Evolutionary conservation across 2,113 vertebrate species (phyloP).

Genomic region (Elanoides forficatus): DNA sequence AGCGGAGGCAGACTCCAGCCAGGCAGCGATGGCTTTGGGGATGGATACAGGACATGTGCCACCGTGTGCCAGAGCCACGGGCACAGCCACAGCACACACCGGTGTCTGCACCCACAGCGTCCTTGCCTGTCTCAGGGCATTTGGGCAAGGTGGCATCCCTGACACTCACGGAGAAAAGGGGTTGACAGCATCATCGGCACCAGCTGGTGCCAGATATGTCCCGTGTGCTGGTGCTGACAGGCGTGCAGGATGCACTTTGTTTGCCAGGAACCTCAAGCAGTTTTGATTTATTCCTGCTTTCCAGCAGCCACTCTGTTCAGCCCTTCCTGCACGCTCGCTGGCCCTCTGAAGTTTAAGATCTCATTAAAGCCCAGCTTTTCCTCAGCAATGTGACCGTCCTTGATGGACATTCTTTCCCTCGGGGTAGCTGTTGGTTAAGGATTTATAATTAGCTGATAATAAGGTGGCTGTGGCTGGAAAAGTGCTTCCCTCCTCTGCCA

Average conservation of each 20-base stretch:
- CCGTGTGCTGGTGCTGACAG: fast-evolving
- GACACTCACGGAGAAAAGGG: neutral
- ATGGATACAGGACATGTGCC: fast-evolving
- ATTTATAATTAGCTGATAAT: neutral
- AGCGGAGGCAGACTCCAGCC: neutral
- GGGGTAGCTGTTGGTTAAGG: neutral
- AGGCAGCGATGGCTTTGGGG: neutral
- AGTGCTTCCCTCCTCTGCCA: neutral
- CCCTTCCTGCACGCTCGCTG: fast-evolving
- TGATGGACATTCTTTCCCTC: neutral
- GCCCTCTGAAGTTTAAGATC: neutral
- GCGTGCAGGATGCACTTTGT: too few relatives aligned
- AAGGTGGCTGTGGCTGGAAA: neutral
- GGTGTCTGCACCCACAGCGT: fast-evolving
- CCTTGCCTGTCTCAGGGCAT: fast-evolving
- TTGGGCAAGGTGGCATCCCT: neutral
- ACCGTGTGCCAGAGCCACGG: fast-evolving
- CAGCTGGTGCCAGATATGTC: neutral
- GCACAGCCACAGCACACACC: neutral
- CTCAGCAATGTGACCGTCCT: neutral
- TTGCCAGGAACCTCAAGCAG: neutral
- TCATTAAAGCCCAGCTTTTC: neutral
- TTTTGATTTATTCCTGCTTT: neutral
- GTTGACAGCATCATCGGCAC: neutral
- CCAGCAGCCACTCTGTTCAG: neutral